Evolutionary conservation across 2,113 vertebrate species (phyloP), one percentile per base, ranked within the genome.

Genomic region (Takifugu flavidus): DNA sequence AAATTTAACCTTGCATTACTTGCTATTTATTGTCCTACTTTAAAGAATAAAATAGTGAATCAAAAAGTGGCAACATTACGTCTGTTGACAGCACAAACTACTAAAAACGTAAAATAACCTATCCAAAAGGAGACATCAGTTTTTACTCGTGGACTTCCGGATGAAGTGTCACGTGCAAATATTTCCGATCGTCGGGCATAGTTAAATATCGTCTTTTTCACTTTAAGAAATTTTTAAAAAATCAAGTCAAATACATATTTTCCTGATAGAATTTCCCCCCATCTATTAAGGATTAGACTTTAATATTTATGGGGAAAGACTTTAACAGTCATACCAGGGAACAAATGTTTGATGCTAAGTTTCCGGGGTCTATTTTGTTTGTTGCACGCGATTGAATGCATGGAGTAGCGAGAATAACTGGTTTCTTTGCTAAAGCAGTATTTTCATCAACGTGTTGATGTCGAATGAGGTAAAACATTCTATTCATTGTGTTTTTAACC

Each of bases 111-210:
- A 20, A 25, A 49, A 49, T 49, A 8, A 5, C 46, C 7, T 25
- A n/a, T 25, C 1, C 2, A 12, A 20, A 20, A 15, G 2, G 44
- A 27, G 34, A 2, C 5, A 39, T 0, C 3, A 4, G 2, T 26
- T 15, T 4, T 2, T 6, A 14, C 13, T 13, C n/a, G 1, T 8
- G 13, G 49, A 14, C 28, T 10, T 45, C n/a, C 27, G 2, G 27
- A 25, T 11, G 1, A 3, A 11, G 76, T 42, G 84, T 78, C 47
- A 60, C 82, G 56, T 58, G 44, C 52, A 83, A 85, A 80, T 76
- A 79, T 13, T 25, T 74, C 77, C 86, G 82, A 13, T 60, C 52
- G 3, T 27, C 3, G 3, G 1, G 6, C 12, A 39, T 10, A 4
- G 34, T 39, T 39, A 39, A 39, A 39, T 10, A 39, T 39, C 34